A percentile compares a stretch with the other conserved stretches of the same genome.
These are phyloP conservation scores for Lasaia peninsularis DNA, from an alignment of 1,140 invertebrate genomes.

Conservation along the genomic window DNA sequence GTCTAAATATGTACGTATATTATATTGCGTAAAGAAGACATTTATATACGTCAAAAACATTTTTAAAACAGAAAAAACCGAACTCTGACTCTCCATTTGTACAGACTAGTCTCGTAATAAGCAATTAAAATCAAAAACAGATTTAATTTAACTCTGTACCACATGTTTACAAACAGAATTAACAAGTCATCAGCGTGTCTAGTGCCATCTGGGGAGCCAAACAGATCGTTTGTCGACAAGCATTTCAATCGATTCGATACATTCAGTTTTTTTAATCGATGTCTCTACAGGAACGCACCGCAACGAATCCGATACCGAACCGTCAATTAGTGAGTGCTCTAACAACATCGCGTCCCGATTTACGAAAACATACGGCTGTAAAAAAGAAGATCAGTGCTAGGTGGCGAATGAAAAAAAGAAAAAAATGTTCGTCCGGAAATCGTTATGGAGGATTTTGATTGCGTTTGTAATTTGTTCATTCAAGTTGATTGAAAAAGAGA, in stretches of 20 bases:
- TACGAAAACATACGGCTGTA: constrained; percentile 56
- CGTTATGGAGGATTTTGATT: constrained; percentile 49
- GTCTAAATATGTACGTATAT: too few relatives aligned
- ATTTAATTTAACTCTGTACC: constrained; percentile 42
- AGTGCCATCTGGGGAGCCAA: constrained; percentile 55
- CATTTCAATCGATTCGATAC: constrained; percentile 59
- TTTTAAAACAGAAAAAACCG: too few relatives aligned
- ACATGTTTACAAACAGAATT: constrained; percentile 57
- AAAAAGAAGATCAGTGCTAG: constrained; percentile 32
- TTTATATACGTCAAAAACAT: too few relatives aligned
- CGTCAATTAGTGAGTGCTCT: constrained; percentile 55
- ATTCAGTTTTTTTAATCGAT: constrained; percentile 54
- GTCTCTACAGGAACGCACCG: constrained; percentile 51
- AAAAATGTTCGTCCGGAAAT: constrained; percentile 44
- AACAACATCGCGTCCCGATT: constrained; percentile 43
- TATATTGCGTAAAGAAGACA: too few relatives aligned
- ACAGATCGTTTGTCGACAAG: constrained; percentile 50
- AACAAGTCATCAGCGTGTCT: constrained; percentile 42
- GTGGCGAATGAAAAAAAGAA: constrained; percentile 46
- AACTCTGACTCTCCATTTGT: not conserved
- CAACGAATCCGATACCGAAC: constrained; percentile 55
- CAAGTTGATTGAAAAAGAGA: constrained; percentile 45
- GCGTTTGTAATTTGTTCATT: constrained; percentile 47
- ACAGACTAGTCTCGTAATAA: not conserved
- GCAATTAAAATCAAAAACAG: constrained; percentile 56